These are phyloP conservation scores for Climacteris rufus DNA, from an alignment of 2,113 vertebrate genomes.

Conservation along the genomic window DNA sequence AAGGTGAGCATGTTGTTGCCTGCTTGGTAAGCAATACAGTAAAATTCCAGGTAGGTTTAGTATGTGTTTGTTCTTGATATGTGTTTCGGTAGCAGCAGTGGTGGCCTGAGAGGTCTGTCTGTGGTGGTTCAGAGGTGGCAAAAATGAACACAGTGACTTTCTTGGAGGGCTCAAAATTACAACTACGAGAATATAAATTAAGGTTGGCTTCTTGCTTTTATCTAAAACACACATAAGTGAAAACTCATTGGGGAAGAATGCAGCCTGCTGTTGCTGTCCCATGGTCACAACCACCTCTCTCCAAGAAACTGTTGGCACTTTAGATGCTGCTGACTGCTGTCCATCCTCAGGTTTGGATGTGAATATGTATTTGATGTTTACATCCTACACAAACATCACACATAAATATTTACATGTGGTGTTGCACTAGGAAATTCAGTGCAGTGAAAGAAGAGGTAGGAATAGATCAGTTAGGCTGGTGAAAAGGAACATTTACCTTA, in stretches of 20 bases:
- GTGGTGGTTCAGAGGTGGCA: neutral
- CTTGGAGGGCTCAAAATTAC: neutral
- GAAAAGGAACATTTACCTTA: conserved; percentile 13
- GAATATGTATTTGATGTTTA: neutral
- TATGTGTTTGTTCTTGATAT: conserved; percentile 1
- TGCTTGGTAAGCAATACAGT: conserved; percentile 2
- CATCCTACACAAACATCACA: neutral
- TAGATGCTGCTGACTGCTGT: neutral
- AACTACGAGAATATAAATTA: neutral
- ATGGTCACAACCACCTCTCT: neutral
- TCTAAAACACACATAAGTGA: neutral
- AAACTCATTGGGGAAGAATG: neutral
- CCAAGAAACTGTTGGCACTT: neutral
- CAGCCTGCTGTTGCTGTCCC: neutral
- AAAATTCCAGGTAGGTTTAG: conserved; percentile 23
- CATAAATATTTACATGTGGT: neutral
- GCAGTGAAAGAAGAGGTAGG: neutral
- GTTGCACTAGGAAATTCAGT: neutral
- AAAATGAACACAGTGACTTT: neutral
- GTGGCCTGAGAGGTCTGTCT: neutral
- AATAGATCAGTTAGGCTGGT: neutral
- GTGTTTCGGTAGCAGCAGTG: neutral
- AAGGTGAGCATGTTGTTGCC: conserved; percentile 35
- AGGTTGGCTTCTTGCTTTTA: neutral
- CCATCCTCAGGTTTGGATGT: neutral